A percentile compares a stretch with the other conserved stretches of the same genome.
Conservation (phyloP, 2,113 vertebrate genomes). For the Natator depressus region DNA sequence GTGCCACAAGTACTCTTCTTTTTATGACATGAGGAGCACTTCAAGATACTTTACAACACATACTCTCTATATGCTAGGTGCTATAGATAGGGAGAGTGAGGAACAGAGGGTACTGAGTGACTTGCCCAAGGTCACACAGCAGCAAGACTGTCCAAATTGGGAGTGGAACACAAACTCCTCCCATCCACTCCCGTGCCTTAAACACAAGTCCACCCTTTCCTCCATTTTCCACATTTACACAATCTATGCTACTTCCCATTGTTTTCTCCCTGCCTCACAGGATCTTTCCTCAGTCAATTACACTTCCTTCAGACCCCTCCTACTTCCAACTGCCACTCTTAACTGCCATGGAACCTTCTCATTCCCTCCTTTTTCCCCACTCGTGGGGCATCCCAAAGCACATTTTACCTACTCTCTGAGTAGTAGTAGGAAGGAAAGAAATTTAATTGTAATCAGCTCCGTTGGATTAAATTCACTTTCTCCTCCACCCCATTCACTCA, state of each 20-base stretch:
- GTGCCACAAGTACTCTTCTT: too few relatives aligned
- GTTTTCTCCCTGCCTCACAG: neutral
- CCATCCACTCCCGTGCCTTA: neutral
- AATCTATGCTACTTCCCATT: neutral
- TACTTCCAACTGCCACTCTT: neutral
- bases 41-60: neutral
- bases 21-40: neutral
- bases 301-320: neutral
- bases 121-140: neutral
- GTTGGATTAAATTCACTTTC: neutral
- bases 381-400: neutral
- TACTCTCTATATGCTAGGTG: neutral
- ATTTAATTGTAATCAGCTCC: neutral
- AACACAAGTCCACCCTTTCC: neutral
- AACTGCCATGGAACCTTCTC: neutral
- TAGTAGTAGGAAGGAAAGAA: neutral
- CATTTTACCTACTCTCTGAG: neutral
- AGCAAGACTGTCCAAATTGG: neutral
- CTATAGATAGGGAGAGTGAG: neutral
- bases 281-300: fast-evolving
- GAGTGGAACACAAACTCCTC: neutral
- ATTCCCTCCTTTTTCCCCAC: fast-evolving
- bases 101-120: neutral
- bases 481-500: neutral
- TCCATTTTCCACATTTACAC: neutral